Percentiles rank a stretch among this genome's conserved stretches.
These are phyloP conservation scores for Lutjanus erythropterus DNA, from an alignment of 2,113 vertebrate genomes.

Conservation along the genomic window DNA sequence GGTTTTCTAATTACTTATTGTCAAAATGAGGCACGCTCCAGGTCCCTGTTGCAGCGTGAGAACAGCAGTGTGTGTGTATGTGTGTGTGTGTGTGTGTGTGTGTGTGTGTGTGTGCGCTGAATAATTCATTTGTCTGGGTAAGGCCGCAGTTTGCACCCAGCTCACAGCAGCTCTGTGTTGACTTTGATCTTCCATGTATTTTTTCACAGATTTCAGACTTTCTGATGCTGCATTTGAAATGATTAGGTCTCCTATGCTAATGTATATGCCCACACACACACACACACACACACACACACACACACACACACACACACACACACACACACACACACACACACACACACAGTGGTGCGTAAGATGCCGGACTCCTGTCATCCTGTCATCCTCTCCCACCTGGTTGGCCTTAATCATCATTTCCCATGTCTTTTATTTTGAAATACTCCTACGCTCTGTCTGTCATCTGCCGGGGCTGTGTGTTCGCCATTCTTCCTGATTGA, in stretches of 20 bases:
- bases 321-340: not conserved
- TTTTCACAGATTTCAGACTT: not conserved
- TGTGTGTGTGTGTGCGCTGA: conserved; percentile 19
- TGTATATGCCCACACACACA: not conserved
- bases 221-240: conserved; percentile 4
- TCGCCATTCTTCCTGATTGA: not conserved
- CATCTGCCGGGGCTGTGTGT: not conserved
- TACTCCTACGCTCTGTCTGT: not conserved
- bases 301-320: not conserved
- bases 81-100: conserved; percentile 8
- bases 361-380: not conserved
- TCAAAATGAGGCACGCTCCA: conserved; percentile 25
- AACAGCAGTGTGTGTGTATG: conserved; percentile 1
- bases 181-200: conserved; percentile 1
- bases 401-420: not conserved
- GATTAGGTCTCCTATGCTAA: not conserved
- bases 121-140: conserved; percentile 35
- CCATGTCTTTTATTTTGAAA: conserved; percentile 14
- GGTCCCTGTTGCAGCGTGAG: conserved; percentile 21
- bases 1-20: conserved; percentile 39
- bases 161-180: conserved; percentile 19
- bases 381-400: not conserved
- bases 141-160: conserved; percentile 17
- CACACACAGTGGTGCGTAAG: not conserved
- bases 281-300: not conserved